Percentiles rank a stretch among this genome's conserved stretches.
phyloP scores from a whole-genome alignment of 2,888 invertebrate genomes.

The Apodemia mormo region DNA sequence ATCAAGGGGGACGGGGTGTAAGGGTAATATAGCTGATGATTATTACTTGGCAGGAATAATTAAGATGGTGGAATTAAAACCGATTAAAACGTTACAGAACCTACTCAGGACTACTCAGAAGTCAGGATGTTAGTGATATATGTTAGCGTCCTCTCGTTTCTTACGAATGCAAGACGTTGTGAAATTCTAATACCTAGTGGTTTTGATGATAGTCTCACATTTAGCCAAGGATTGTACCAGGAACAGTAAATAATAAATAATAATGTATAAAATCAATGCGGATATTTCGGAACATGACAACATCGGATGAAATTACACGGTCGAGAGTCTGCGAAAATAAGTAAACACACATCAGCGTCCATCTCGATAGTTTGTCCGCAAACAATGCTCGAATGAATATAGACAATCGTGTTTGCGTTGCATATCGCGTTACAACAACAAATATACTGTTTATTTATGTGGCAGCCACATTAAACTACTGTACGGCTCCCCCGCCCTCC shows the following conservation, averaged over 20 bases:
- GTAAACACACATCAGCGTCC: constrained; percentile 63
- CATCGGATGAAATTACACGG: constrained; percentile 52
- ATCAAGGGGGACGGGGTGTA: no score
- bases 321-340: constrained; percentile 49
- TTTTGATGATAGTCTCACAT: no score
- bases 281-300: constrained; percentile 2
- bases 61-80: no score
- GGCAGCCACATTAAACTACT: constrained; percentile 47
- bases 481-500: constrained; percentile 46
- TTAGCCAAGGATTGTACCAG: no score
- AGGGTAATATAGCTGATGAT: no score
- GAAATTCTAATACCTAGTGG: no score
- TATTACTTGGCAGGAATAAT: no score
- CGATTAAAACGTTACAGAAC: no score
- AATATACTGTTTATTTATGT: constrained; percentile 64
- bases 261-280: neutral
- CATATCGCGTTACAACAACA: constrained; percentile 74
- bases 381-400: constrained; percentile 77
- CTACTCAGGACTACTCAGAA: no score
- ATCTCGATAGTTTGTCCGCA: constrained; percentile 73
- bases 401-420: constrained; percentile 69
- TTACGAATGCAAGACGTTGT: no score
- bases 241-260: neutral
- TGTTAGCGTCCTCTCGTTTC: no score
- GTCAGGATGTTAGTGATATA: no score